Conservation (phyloP, 2,888 invertebrate species). For the Noctua janthe region DNA sequence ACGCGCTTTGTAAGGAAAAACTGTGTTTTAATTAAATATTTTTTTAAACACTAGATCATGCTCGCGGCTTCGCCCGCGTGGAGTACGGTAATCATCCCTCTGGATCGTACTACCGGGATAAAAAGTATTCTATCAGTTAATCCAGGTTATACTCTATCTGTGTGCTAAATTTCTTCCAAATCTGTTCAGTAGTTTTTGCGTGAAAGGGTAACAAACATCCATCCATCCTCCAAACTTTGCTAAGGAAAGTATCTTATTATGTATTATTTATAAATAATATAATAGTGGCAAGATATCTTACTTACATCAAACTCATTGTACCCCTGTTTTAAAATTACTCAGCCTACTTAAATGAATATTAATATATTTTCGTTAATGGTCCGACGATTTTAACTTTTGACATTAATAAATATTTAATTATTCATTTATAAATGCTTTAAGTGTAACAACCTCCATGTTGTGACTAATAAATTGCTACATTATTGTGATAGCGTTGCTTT, state of each 20-base stretch:
- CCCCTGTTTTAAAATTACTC: slow-evolving; percentile 11
- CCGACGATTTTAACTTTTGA: slow-evolving; percentile 73
- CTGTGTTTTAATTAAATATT: slow-evolving; percentile 63
- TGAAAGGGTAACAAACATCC: neutral
- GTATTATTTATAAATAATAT: neutral
- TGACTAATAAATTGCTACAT: slow-evolving; percentile 59
- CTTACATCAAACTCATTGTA: slow-evolving; percentile 26
- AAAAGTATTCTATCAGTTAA: neutral
- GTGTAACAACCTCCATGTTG: slow-evolving; percentile 69
- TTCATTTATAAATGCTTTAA: slow-evolving; percentile 60
- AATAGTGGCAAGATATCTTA: slow-evolving; percentile 1
- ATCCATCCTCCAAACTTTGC: neutral
- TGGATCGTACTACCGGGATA: neutral
- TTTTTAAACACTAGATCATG: slow-evolving; percentile 8
- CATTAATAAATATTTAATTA: slow-evolving; percentile 74
- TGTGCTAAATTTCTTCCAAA: neutral
- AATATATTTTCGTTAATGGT: slow-evolving; percentile 50
- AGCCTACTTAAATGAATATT: slow-evolving; percentile 47
- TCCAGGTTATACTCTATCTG: neutral
- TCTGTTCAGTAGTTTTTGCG: neutral
- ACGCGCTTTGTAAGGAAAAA: slow-evolving; percentile 60
- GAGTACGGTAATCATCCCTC: neutral
- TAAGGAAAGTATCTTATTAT: neutral
- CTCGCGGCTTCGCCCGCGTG: neutral
- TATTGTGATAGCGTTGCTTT: slow-evolving; percentile 29